A percentile compares a stretch with the other conserved stretches of the same genome.
These are phyloP conservation scores for Ericerus pela DNA, from an alignment of 1,140 invertebrate species.

Conservation along the genomic window DNA sequence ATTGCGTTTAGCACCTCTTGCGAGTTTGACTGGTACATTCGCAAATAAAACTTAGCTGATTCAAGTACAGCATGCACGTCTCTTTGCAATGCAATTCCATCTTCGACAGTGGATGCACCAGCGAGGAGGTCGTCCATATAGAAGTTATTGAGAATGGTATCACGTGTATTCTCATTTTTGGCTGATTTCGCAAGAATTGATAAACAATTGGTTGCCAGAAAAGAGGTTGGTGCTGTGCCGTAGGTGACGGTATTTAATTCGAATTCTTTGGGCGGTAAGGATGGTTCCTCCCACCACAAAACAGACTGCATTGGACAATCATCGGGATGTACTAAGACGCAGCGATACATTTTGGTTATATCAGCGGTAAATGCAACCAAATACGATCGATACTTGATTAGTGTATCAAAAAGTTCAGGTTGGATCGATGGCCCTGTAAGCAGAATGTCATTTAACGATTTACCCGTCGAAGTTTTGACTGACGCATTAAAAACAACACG, in stretches of 20 bases:
- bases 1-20: neutral
- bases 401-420: slow-evolving; percentile 23
- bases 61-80: neutral
- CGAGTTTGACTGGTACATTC: slow-evolving; percentile 1
- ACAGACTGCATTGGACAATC: slow-evolving; percentile 28
- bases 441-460: slow-evolving; percentile 29
- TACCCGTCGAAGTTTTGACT: slow-evolving; percentile 19
- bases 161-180: slow-evolving; percentile 19
- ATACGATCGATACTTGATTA: slow-evolving; percentile 25
- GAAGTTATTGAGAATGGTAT: slow-evolving; percentile 27
- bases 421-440: slow-evolving; percentile 22
- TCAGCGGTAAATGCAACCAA: slow-evolving; percentile 27
- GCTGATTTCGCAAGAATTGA: slow-evolving; percentile 17
- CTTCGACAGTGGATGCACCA: neutral
- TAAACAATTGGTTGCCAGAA: slow-evolving; percentile 17
- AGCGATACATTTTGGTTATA: slow-evolving; percentile 31
- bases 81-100: neutral
- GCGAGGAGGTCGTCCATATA: slow-evolving; percentile 33
- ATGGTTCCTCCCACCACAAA: slow-evolving; percentile 24
- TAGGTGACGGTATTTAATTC: slow-evolving; percentile 28
- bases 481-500: slow-evolving; percentile 30
- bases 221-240: slow-evolving; percentile 2
- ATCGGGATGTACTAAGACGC: slow-evolving; percentile 24
- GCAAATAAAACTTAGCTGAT: neutral
- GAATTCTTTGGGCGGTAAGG: slow-evolving; percentile 23